These are phyloP conservation scores for Polyodon spathula DNA, from an alignment of 2,113 vertebrate genomes.

Conservation along the genomic window DNA sequence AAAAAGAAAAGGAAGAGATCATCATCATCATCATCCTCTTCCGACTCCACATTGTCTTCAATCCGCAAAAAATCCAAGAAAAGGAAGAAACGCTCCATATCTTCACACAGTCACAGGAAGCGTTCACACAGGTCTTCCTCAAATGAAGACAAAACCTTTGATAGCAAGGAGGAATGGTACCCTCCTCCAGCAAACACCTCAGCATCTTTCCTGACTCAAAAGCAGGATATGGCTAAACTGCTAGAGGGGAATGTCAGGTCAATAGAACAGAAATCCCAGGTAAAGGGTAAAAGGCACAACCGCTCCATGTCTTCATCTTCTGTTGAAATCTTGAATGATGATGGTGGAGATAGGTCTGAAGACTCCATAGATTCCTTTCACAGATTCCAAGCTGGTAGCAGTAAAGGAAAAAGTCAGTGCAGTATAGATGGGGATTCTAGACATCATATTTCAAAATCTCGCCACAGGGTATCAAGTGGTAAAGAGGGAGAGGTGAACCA, in stretches of 20 bases:
- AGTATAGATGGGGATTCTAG: slow-evolving; percentile 41
- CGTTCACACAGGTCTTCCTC: slow-evolving; percentile 59
- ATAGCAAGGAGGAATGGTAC: slow-evolving; percentile 69
- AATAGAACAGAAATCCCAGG: slow-evolving; percentile 41
- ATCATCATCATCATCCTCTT: slow-evolving; percentile 50
- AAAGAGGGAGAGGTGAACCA: slow-evolving; percentile 33
- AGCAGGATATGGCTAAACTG: slow-evolving; percentile 60
- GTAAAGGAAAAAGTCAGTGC: slow-evolving; percentile 45
- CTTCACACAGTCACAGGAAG: slow-evolving; percentile 63
- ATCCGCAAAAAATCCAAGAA: slow-evolving; percentile 72
- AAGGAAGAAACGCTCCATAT: slow-evolving; percentile 61
- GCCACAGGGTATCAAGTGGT: slow-evolving; percentile 44
- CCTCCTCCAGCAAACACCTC: slow-evolving; percentile 79
- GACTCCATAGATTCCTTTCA: slow-evolving; percentile 63
- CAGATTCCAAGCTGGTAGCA: slow-evolving; percentile 42
- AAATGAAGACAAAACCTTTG: slow-evolving; percentile 50
- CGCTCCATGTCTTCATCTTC: slow-evolving; percentile 59
- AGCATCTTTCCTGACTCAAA: slow-evolving; percentile 83
- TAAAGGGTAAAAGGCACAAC: slow-evolving; percentile 50
- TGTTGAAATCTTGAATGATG: slow-evolving; percentile 54
- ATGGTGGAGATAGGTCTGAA: slow-evolving; percentile 77
- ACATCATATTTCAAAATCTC: slow-evolving; percentile 41
- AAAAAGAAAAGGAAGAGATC: slow-evolving; percentile 83
- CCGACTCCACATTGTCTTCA: too few relatives aligned
- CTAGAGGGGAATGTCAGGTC: slow-evolving; percentile 52